phyloP scores from a whole-genome alignment of 2,797 vertebrate species.

The Hoplostethus mediterraneus region DNA sequence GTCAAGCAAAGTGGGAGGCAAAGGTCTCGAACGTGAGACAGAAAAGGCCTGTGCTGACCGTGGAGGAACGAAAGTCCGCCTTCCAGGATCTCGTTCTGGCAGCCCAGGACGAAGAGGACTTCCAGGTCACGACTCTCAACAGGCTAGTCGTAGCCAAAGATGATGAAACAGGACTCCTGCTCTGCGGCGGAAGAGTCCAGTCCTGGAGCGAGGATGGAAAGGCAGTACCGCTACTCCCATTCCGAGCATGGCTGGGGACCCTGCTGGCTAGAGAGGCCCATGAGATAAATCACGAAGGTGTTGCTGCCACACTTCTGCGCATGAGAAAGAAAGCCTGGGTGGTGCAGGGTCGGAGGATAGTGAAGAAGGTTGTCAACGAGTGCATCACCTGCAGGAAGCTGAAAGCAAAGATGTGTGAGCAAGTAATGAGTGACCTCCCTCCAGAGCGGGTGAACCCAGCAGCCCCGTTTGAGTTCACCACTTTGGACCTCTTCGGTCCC shows the following conservation, averaged over 20 bases:
- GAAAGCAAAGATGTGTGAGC: constrained; percentile 15
- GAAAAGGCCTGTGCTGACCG: neutral
- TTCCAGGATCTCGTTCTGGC: constrained; percentile 12
- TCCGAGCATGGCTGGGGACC: neutral
- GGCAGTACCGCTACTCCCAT: constrained; percentile 12
- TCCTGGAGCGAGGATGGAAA: constrained; percentile 14
- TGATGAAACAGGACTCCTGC: constrained; percentile 10
- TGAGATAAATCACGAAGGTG: constrained; percentile 9
- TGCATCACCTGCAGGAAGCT: constrained; percentile 16
- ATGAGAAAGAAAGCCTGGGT: constrained; percentile 29
- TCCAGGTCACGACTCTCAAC: constrained; percentile 3
- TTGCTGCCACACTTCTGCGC: constrained; percentile 15
- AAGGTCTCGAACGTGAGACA: neutral
- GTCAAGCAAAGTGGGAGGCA: constrained; percentile 16
- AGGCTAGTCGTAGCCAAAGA: constrained; percentile 13
- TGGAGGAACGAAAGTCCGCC: neutral
- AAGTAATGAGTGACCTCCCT: constrained; percentile 28
- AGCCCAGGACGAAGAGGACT: constrained; percentile 2
- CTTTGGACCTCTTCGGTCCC: constrained; percentile 30
- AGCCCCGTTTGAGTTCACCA: constrained; percentile 28
- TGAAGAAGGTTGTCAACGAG: constrained; percentile 28
- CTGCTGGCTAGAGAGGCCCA: constrained; percentile 17
- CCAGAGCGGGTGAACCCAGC: constrained; percentile 9
- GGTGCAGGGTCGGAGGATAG: constrained; percentile 23
- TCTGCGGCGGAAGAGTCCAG: constrained; percentile 31